Evolutionary conservation across 2,888 invertebrate species (phyloP).

Genomic region (Habrosyne pyritoides): DNA sequence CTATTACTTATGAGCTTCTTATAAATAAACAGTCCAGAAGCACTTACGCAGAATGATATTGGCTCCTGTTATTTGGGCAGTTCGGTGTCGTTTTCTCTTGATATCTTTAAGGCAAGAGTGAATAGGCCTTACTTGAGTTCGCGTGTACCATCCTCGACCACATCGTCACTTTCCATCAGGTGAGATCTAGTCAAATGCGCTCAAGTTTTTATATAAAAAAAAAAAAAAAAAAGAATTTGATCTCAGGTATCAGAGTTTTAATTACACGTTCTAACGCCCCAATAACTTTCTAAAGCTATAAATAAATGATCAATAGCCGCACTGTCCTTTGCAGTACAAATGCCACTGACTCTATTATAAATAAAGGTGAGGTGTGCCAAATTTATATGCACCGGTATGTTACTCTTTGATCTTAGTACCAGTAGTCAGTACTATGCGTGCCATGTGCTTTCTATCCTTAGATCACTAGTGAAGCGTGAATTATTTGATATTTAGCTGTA

Average conservation of each 20-base stretch:
- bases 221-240: too few relatives aligned
- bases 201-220: too few relatives aligned
- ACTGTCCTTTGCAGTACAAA: conserved; percentile 54
- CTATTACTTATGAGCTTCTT: too few relatives aligned
- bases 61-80: too few relatives aligned
- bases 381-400: conserved; percentile 34
- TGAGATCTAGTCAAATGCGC: too few relatives aligned
- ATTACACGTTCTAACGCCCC: conserved; percentile 2
- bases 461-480: neutral
- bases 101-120: too few relatives aligned
- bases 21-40: too few relatives aligned
- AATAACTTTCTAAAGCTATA: conserved; percentile 38
- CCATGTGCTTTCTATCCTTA: conserved; percentile 8
- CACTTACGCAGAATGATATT: too few relatives aligned
- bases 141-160: too few relatives aligned
- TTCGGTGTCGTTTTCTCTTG: too few relatives aligned
- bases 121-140: too few relatives aligned
- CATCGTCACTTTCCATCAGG: too few relatives aligned
- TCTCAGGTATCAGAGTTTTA: neutral
- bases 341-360: conserved; percentile 64
- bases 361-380: conserved; percentile 46
- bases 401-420: conserved; percentile 29
- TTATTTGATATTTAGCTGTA: neutral
- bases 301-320: conserved; percentile 41
- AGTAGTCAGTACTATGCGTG: conserved; percentile 11